Base-by-base conservation (phyloP, 2,888 invertebrate species). In the Lypha dubia region DNA sequence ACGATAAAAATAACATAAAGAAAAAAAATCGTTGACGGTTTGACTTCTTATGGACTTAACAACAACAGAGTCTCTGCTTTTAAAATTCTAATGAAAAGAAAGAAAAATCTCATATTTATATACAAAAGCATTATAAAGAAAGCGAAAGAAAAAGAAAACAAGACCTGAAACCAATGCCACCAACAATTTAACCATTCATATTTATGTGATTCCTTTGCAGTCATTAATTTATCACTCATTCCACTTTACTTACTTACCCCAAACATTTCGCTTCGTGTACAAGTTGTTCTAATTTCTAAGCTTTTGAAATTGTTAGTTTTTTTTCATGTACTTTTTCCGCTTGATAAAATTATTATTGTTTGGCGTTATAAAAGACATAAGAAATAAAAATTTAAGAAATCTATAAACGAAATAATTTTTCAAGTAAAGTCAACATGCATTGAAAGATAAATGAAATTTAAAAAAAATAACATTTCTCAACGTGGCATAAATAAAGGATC, bases 61-160 rank as follows among this genome's bases (percentile, higher is more conserved):
- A n/a, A n/a, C n/a, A n/a, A n/a, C 68, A 49, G 24, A 6, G 38
- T 32, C 17, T 58, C 62, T 28, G 28, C 5, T 74, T 56, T 49
- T 44, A 13, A 28, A 67, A 53, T 41, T 68, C 28, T 6, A 62
- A 60, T 46, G 56, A 46, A 32, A 56, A 46, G 32, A 62, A 24
- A 17, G n/a, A 32, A 56, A 74, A 73, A 63, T 28, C 80, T 68
- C 49, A 58, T 80, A 68, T 80, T 84, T 84, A 22, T 63, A 80
- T 63, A 84, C 73, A 73, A 71, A 67, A 17, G 67, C 60, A 71
- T 84, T 67, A 53, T 17, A 67, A n/a, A 24, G 24, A 35, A 71
- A 75, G 46, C 41, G 3, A 38, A 11, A 9, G 11, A 49, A 22
- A 44, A 51, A 35, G n/a, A n/a, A n/a, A n/a, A n/a, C n/a, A n/a